A percentile compares a stretch with the other conserved stretches of the same genome.
These are phyloP conservation scores for Allophyes oxyacanthae DNA, from an alignment of 2,888 invertebrate genomes.

Conservation along the genomic window DNA sequence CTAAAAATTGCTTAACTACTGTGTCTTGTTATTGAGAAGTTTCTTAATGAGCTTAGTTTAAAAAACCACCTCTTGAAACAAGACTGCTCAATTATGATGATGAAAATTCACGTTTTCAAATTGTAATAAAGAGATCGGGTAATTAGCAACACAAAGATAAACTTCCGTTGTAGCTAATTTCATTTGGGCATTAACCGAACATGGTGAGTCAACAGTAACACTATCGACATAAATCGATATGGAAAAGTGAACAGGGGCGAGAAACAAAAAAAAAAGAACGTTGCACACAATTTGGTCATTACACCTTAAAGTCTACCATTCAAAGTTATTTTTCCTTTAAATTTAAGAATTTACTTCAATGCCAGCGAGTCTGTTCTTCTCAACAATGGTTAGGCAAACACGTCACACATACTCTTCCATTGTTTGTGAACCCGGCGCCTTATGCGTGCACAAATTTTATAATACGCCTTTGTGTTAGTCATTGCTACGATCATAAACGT, in stretches of 20 bases:
- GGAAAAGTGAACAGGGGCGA: conserved; percentile 9
- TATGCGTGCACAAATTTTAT: conserved; percentile 52
- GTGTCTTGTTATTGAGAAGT: conserved; percentile 15
- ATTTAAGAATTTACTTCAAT: conserved; percentile 24
- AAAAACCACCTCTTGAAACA: conserved; percentile 3
- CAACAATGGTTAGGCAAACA: conserved; percentile 41
- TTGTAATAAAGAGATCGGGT: not conserved
- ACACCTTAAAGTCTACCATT: not conserved
- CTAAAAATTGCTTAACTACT: conserved; percentile 28
- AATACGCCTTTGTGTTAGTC: conserved; percentile 48
- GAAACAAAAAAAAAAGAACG: not conserved
- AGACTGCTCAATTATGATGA: conserved; percentile 7
- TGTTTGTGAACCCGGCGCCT: conserved; percentile 39
- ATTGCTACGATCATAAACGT: conserved; percentile 37
- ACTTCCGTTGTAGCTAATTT: not conserved
- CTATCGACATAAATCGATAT: conserved; percentile 4
- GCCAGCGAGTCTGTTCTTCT: conserved; percentile 40
- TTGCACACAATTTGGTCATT: not conserved
- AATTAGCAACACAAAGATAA: not conserved
- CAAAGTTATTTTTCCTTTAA: conserved; percentile 19
- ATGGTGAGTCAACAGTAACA: not conserved
- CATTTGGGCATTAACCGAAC: too few relatives aligned
- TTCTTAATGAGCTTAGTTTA: conserved; percentile 19
- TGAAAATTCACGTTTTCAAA: not conserved
- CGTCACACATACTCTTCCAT: conserved; percentile 51